A percentile compares a stretch with the other conserved stretches of the same genome.
Evolutionary conservation across 2,113 vertebrate species (phyloP).

Genomic region (Thermophis baileyi): DNA sequence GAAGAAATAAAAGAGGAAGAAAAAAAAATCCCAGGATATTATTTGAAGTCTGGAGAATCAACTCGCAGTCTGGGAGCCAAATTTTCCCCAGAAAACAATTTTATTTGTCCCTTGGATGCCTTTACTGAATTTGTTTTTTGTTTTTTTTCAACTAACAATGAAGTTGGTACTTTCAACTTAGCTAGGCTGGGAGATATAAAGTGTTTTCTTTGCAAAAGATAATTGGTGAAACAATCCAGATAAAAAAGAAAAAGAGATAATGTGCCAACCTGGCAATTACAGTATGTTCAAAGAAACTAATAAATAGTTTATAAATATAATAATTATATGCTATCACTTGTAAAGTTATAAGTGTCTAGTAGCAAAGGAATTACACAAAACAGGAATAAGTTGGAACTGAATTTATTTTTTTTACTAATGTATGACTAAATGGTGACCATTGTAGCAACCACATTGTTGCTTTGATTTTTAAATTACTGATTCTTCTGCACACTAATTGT

Average conservation of each 20-base stretch:
- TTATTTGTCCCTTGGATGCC: background rate
- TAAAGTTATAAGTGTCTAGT: conserved; percentile 26
- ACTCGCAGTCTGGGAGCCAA: background rate
- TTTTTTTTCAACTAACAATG: background rate
- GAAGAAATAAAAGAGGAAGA: background rate
- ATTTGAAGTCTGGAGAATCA: background rate
- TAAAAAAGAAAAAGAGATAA: background rate
- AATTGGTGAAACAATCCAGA: conserved; percentile 26
- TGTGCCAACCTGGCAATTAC: conserved; percentile 34
- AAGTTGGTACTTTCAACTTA: background rate
- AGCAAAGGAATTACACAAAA: conserved; percentile 34
- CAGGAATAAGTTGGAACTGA: conserved; percentile 40
- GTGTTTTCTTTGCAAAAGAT: background rate
- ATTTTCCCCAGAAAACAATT: background rate
- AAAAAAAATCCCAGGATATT: background rate
- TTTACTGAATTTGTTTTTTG: background rate
- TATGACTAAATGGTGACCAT: conserved; percentile 49
- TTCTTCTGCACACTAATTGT: background rate
- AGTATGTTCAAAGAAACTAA: conserved; percentile 40
- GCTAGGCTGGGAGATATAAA: background rate
- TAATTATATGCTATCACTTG: conserved; percentile 46
- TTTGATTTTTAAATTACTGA: background rate
- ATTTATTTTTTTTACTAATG: conserved; percentile 37
- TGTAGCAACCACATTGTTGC: conserved; percentile 7
- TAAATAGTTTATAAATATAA: conserved; percentile 34